Percentiles rank a stretch among this genome's conserved stretches.
phyloP scores from a whole-genome alignment of 92 coral and sea anemone species.

The Porites evermanni region DNA sequence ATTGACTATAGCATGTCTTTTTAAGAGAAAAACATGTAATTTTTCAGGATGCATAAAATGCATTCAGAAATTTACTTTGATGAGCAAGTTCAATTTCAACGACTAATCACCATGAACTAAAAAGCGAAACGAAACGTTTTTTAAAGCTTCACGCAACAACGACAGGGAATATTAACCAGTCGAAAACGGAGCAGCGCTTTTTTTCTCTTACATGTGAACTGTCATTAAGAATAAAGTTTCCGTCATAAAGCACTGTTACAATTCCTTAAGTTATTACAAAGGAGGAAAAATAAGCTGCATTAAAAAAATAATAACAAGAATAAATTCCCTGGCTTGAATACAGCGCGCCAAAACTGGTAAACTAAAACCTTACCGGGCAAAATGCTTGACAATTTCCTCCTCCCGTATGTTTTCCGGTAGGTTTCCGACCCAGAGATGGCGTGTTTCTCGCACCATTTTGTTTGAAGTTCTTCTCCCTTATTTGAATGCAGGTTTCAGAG shows the following conservation, averaged over 20 bases:
- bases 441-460: conserved; percentile 97
- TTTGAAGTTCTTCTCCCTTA: neutral
- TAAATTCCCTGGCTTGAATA: neutral
- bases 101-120: neutral
- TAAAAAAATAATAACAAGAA: neutral
- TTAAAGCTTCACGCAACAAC: neutral
- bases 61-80: neutral
- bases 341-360: conserved; percentile 36
- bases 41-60: neutral
- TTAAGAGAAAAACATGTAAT: no score
- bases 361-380: conserved; percentile 72
- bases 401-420: conserved; percentile 95
- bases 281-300: neutral
- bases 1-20: no score
- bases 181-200: neutral
- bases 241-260: neutral
- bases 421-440: conserved; percentile 99
- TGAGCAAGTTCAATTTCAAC: neutral
- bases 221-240: neutral
- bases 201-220: neutral
- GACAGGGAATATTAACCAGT: neutral
- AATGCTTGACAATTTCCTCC: conserved; percentile 92
- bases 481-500: conserved; percentile 1
- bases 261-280: neutral
- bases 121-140: neutral